Evolutionary conservation across 2,113 vertebrate genomes (phyloP), one percentile per base, ranked within the genome.

Genomic region (Lepus americanus): DNA sequence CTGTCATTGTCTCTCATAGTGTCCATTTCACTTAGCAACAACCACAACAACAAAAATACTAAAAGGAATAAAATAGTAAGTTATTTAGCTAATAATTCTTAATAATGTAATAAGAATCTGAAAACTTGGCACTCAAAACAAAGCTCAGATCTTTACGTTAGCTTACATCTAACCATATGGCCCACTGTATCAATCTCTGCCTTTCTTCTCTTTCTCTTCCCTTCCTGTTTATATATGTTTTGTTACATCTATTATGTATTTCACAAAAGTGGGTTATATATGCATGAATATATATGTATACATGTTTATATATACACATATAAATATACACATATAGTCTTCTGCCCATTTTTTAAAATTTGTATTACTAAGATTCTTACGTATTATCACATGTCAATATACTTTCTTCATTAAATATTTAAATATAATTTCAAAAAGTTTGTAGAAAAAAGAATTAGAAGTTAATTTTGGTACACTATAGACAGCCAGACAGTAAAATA

Each of bases 31-130:
- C 36, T 36, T 36, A 36, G 36, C 36, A 36, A 36, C 36, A 36
- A 36, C 36, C 36, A 36, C 36, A 36, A 36, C 36, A 36, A 36
- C 36, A 36, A 36, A 36, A 36, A 36, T 36, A 36, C 36, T 36
- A 36, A 36, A 36, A 36, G 36, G 36, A 36, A 36, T 36, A 36
- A 36, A 36, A 36, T 36, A 36, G 36, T 36, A 36, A 36, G 36
- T 78, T n/a, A 64, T 86, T 90, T 67, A 59, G 14, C 55, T 55
- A 83, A 86, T 85, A 69, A 74, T 64, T 79, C 39, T 85, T 85
- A 85, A 70, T 77, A 77, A 63, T 16, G 44, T 51, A 69, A 74
- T 17, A 84, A 69, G n/a, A 36, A 69, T 19, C 61, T 77, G 53
- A 11, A 94, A 84, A 73, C 33, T 33, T 9, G 20, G n/a, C 16